These are phyloP conservation scores for Myotis yumanensis DNA, from an alignment of 2,113 vertebrate genomes.

Conservation along the genomic window DNA sequence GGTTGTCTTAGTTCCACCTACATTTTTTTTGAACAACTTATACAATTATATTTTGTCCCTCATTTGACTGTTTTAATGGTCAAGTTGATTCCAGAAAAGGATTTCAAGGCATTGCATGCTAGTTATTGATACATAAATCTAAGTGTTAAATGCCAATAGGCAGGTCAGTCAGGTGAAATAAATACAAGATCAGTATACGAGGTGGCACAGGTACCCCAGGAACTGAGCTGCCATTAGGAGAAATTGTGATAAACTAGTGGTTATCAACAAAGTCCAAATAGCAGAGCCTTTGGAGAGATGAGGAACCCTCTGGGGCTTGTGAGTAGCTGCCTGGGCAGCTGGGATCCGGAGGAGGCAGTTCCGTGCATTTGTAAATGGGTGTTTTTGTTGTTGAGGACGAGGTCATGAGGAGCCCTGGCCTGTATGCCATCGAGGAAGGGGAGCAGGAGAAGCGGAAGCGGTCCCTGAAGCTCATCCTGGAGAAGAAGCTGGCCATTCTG, in stretches of 20 bases:
- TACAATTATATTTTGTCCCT: not conserved
- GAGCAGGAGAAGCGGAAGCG: constrained; percentile 81
- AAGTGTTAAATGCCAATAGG: not conserved
- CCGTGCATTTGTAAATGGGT: not conserved
- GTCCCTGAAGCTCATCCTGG: constrained; percentile 87
- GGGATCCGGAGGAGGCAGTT: not conserved
- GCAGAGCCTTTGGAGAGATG: not conserved
- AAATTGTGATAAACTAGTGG: not conserved
- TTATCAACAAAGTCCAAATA: not conserved
- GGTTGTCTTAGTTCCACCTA: not conserved
- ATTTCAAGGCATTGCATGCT: not conserved
- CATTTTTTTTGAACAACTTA: not conserved
- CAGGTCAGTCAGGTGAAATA: not conserved
- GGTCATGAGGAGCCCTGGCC: constrained; percentile 83
- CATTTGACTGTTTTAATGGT: not conserved
- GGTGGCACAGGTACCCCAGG: too few relatives aligned
- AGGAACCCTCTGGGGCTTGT: not conserved
- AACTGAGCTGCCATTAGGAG: not conserved
- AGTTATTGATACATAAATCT: not conserved
- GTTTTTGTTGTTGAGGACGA: constrained; percentile 88
- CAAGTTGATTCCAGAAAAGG: not conserved
- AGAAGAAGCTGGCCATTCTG: constrained; percentile 95
- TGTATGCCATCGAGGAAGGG: constrained; percentile 80
- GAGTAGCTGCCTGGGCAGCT: accelerated
- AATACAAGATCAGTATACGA: not conserved